Conservation (phyloP, 2,797 vertebrate genomes). For the Takifugu ocellatus region DNA sequence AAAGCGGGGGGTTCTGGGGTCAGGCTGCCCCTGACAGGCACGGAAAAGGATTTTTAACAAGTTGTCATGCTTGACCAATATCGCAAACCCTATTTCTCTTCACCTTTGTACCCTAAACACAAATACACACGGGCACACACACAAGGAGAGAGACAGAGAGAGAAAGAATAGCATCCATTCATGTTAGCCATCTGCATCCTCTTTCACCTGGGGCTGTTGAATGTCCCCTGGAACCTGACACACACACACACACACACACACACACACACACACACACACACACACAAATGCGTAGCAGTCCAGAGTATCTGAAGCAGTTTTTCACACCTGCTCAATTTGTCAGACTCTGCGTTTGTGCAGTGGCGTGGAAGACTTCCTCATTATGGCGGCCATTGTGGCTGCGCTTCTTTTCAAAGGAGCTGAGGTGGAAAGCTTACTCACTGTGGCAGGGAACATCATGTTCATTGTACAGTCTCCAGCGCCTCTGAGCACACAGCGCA, state of each 20-base stretch:
- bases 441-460: constrained; percentile 47
- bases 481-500: constrained; percentile 32
- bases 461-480: constrained; percentile 53
- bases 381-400: constrained; percentile 66
- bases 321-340: constrained; percentile 68
- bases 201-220: constrained; percentile 71
- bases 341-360: constrained; percentile 51
- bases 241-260: constrained; percentile 37
- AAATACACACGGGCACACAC: constrained; percentile 11
- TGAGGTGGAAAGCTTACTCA: constrained; percentile 72
- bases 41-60: constrained; percentile 39
- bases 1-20: constrained; percentile 47
- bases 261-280: constrained; percentile 37
- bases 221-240: constrained; percentile 41
- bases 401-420: constrained; percentile 64
- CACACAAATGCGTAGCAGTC: constrained; percentile 1
- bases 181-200: constrained; percentile 64
- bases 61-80: constrained; percentile 58
- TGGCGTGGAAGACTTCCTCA: constrained; percentile 68
- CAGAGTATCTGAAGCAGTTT: constrained; percentile 37
- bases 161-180: constrained; percentile 55
- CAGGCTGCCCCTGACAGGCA: constrained; percentile 73
- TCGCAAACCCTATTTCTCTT: constrained; percentile 45
- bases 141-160: constrained; percentile 13
- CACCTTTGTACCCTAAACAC: constrained; percentile 47